phyloP scores from a whole-genome alignment of 2,797 vertebrate species.

The Chaetodon trifasciatus region DNA sequence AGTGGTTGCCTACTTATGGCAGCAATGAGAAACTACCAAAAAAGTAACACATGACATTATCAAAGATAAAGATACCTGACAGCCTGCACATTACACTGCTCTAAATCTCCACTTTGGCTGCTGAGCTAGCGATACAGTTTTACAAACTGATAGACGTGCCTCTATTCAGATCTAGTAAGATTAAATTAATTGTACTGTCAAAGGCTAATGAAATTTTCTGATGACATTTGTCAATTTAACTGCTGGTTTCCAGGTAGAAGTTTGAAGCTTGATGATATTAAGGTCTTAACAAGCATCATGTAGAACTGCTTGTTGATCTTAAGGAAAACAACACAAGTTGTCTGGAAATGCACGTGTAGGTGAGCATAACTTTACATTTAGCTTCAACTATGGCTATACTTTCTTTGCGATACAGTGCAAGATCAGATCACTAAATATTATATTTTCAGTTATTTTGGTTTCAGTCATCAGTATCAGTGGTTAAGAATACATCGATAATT shows the following conservation, averaged over 20 bases:
- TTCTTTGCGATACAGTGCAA: background rate
- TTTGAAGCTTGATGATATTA: background rate
- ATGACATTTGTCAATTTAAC: background rate
- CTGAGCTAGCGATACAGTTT: background rate
- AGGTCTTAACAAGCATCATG: background rate
- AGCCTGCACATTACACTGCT: background rate
- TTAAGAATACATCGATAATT: slow-evolving; percentile 21
- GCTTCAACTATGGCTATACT: background rate
- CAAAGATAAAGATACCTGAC: slow-evolving; percentile 1
- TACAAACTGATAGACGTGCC: background rate
- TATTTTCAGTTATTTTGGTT: background rate
- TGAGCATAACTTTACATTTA: background rate
- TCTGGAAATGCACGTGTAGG: background rate
- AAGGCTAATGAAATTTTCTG: background rate
- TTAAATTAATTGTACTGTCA: background rate
- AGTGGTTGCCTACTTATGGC: background rate
- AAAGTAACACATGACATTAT: background rate
- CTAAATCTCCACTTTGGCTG: background rate
- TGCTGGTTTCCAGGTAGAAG: background rate
- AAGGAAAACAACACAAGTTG: background rate
- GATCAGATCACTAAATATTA: background rate
- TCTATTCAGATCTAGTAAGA: background rate
- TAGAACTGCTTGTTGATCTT: background rate
- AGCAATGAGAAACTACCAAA: background rate
- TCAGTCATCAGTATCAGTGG: background rate